phyloP scores from a whole-genome alignment of 2,113 vertebrate genomes.

The Daubentonia madagascariensis region DNA sequence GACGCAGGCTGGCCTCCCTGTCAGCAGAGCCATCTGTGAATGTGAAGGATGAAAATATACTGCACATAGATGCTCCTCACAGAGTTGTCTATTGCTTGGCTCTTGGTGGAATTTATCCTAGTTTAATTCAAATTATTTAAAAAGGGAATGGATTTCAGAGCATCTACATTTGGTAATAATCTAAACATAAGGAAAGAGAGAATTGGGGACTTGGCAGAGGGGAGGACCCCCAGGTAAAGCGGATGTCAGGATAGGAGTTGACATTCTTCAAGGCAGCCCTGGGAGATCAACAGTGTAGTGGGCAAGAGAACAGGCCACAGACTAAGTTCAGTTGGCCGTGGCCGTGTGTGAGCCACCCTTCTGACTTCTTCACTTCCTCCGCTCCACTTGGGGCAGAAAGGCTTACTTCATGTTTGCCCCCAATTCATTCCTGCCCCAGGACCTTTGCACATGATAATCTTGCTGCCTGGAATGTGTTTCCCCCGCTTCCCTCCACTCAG shows the following conservation, averaged over 20 bases:
- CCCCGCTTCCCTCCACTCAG: background rate
- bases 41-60: accelerated
- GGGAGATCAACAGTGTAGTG: background rate
- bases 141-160: background rate
- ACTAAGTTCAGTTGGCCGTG: accelerated
- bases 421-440: background rate
- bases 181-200: background rate
- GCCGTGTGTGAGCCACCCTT: accelerated
- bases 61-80: accelerated
- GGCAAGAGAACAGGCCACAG: too few relatives aligned
- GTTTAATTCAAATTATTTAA: background rate
- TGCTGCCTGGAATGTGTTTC: background rate
- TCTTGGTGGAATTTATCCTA: too few relatives aligned
- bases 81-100: background rate
- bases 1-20: accelerated
- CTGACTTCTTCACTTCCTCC: background rate
- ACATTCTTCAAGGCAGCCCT: accelerated
- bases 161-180: background rate
- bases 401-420: background rate
- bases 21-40: too few relatives aligned
- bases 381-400: background rate
- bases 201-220: accelerated
- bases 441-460: background rate
- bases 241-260: background rate
- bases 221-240: too few relatives aligned